A percentile compares a stretch with the other conserved stretches of the same genome.
phyloP scores from a whole-genome alignment of 2,797 vertebrate species.

The Poeciliopsis gracilis region DNA sequence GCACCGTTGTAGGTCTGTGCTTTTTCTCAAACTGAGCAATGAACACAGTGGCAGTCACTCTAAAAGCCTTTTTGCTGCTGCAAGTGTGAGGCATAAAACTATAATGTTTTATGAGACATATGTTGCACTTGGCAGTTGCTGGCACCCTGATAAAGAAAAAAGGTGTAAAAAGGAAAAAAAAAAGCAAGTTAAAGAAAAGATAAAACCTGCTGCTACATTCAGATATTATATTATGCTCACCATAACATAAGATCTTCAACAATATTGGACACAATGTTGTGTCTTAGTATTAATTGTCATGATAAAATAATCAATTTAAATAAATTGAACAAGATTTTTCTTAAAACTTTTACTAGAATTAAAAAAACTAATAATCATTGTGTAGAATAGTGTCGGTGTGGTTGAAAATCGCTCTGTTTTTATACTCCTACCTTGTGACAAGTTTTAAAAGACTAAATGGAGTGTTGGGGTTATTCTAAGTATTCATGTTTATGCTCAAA shows the following conservation, averaged over 20 bases:
- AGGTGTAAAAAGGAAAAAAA: not conserved
- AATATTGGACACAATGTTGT: not conserved
- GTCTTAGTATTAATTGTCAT: not conserved
- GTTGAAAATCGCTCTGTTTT: not conserved
- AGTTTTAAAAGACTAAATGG: not conserved
- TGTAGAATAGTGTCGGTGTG: not conserved
- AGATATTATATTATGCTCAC: not conserved
- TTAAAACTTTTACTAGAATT: not conserved
- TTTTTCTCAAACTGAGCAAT: slow-evolving; percentile 50
- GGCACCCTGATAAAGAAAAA: not conserved
- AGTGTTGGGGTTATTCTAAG: not conserved
- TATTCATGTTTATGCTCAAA: not conserved
- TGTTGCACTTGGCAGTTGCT: not conserved
- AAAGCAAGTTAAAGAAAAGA: not conserved
- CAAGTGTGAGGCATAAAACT: slow-evolving; percentile 7
- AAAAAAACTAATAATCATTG: not conserved
- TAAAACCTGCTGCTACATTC: not conserved
- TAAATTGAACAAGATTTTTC: not conserved
- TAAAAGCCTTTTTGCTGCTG: slow-evolving; percentile 28
- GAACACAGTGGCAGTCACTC: slow-evolving; percentile 16
- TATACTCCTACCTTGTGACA: not conserved
- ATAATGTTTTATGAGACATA: slow-evolving; percentile 15
- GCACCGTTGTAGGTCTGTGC: slow-evolving; percentile 37
- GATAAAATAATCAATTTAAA: not conserved
- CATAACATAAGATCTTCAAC: not conserved